phyloP scores from a whole-genome alignment of 1,140 invertebrate genomes.

The Agraylea sexmaculata region DNA sequence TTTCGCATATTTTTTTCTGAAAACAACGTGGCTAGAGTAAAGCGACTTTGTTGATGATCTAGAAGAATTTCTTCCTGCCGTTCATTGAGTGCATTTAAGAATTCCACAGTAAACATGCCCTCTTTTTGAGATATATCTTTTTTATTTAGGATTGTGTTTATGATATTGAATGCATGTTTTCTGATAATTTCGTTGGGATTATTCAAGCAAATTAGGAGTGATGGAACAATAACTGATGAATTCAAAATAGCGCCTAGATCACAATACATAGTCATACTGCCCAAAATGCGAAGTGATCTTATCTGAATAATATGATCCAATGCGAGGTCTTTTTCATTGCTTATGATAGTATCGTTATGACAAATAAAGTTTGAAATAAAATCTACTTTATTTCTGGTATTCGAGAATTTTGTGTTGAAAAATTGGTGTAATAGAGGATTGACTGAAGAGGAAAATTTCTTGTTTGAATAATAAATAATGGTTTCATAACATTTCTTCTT shows the following conservation, averaged over 20 bases:
- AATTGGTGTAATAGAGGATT: conserved; percentile 28
- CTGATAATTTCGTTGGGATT: conserved; percentile 33
- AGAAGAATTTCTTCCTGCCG: conserved; percentile 44
- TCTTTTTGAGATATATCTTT: conserved; percentile 24
- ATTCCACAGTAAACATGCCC: conserved; percentile 26
- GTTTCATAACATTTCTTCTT: conserved; percentile 15
- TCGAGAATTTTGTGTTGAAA: conserved; percentile 31
- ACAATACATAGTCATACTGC: conserved; percentile 25
- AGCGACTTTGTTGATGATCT: conserved; percentile 47
- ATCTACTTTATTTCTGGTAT: conserved; percentile 34
- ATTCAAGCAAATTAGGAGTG: conserved; percentile 35
- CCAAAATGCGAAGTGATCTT: too few species aligned
- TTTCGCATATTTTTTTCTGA: conserved; percentile 22
- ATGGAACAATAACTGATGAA: conserved; percentile 33
- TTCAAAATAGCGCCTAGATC: conserved; percentile 30
- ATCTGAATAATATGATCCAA: too few species aligned
- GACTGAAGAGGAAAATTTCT: conserved; percentile 10
- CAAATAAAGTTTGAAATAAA: conserved; percentile 39
- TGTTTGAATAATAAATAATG: conserved; percentile 13
- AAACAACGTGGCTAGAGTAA: conserved; percentile 27
- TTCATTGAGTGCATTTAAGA: conserved; percentile 26
- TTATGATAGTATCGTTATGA: conserved; percentile 34
- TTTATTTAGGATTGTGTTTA: conserved; percentile 24
- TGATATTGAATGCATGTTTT: conserved; percentile 29
- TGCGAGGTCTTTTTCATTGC: too few species aligned